phyloP scores from a whole-genome alignment of 2,113 vertebrate species.

The Bambusicola thoracicus region DNA sequence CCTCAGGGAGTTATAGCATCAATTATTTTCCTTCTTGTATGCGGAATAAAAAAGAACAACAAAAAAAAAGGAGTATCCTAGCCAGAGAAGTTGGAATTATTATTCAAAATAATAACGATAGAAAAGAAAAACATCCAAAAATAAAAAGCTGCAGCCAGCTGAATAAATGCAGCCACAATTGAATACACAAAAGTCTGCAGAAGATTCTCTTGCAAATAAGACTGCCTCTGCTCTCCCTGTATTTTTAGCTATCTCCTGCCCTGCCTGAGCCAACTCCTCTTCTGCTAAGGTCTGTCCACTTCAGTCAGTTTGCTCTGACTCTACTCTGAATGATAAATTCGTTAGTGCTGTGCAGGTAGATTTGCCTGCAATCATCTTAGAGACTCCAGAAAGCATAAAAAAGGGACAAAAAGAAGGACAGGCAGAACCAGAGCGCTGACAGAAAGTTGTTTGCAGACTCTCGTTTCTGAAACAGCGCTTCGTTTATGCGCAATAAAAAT shows the following conservation, averaged over 20 bases:
- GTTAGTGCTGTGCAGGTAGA: conserved; percentile 33
- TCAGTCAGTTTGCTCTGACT: neutral
- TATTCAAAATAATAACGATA: conserved; percentile 52
- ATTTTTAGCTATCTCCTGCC: conserved; percentile 27
- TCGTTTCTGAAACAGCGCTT: neutral
- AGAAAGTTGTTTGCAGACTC: conserved; percentile 19
- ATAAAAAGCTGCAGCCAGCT: conserved; percentile 52
- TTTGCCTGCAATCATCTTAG: neutral
- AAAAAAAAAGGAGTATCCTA: neutral
- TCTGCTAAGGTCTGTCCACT: neutral
- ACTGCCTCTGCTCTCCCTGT: neutral
- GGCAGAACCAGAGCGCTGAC: neutral
- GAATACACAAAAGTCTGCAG: conserved; percentile 42
- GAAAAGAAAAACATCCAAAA: conserved; percentile 57
- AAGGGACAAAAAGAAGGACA: neutral
- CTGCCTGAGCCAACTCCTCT: neutral
- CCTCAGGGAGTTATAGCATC: conserved; percentile 44
- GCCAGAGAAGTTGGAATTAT: conserved; percentile 43
- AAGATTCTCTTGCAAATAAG: conserved; percentile 19
- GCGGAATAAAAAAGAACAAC: neutral
- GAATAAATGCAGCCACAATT: conserved; percentile 50
- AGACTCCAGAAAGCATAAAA: neutral
- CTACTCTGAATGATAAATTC: neutral
- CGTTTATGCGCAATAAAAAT: conserved; percentile 38
- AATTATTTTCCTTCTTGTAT: conserved; percentile 51